phyloP scores from a whole-genome alignment of 2,888 invertebrate species.

The Magallana nippona region DNA sequence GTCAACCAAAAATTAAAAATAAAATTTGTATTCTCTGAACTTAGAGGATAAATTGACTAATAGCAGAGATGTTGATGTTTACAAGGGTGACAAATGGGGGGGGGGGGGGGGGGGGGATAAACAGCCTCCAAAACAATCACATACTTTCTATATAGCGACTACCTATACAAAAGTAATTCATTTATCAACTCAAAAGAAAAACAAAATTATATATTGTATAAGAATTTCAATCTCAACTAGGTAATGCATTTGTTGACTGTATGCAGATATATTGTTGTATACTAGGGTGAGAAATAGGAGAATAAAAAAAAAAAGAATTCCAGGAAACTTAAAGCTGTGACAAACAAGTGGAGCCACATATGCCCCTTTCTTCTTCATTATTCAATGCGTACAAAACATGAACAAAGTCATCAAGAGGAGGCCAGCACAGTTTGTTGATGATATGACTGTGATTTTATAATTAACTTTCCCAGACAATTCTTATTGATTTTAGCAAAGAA shows the following conservation, averaged over 20 bases:
- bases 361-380: neutral
- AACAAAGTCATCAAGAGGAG: slow-evolving; percentile 27
- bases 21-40: neutral
- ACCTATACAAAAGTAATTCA: neutral
- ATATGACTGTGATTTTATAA: slow-evolving; percentile 48
- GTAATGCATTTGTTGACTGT: neutral
- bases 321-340: slow-evolving; percentile 4
- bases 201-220: neutral
- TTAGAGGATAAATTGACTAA: neutral
- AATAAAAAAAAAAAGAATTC: neutral
- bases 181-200: neutral
- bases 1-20: neutral
- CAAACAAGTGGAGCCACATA: slow-evolving; percentile 26
- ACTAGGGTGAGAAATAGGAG: neutral
- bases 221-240: neutral
- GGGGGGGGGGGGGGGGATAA: too few species aligned
- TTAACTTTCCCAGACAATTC: slow-evolving; percentile 54
- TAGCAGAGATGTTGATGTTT: neutral
- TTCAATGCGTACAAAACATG: slow-evolving; percentile 21
- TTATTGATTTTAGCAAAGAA: slow-evolving; percentile 52
- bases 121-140: neutral
- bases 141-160: neutral
- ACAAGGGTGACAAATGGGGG: neutral
- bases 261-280: neutral
- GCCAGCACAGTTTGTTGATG: slow-evolving; percentile 37